Conservation (phyloP, 2,888 invertebrate species). For the Caenorhabditis zanzibari region DNA sequence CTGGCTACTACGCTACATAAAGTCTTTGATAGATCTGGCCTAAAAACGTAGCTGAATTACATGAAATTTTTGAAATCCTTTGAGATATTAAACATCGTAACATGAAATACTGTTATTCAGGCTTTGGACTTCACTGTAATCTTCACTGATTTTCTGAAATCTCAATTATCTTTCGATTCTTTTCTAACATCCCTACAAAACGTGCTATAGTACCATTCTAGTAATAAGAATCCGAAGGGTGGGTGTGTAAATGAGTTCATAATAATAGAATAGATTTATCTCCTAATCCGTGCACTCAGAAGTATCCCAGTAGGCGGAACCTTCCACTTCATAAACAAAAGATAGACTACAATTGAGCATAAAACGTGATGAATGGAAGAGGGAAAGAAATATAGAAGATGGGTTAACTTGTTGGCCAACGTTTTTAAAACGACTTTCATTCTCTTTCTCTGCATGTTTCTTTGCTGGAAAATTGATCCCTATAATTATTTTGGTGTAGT, state of each 20-base stretch:
- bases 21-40: no score
- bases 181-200: no score
- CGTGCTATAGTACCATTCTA: neutral
- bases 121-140: no score
- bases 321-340: constrained; percentile 6
- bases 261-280: constrained; percentile 3
- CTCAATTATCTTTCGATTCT: no score
- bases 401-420: neutral
- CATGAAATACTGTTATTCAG: no score
- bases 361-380: constrained; percentile 33
- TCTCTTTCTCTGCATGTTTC: no score
- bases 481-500: neutral
- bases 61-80: no score
- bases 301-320: constrained; percentile 4
- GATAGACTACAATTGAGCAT: constrained; percentile 18
- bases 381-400: neutral
- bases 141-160: no score
- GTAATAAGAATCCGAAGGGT: neutral
- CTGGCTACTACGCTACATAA: no score
- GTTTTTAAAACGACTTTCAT: neutral
- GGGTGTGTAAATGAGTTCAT: neutral
- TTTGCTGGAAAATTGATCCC: constrained; percentile 9
- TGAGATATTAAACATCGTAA: no score
- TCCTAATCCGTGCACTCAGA: constrained; percentile 14
- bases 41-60: no score